These are phyloP conservation scores for Globodera ellingtonae DNA, from an alignment of 1,140 invertebrate species.

Conservation along the genomic window DNA sequence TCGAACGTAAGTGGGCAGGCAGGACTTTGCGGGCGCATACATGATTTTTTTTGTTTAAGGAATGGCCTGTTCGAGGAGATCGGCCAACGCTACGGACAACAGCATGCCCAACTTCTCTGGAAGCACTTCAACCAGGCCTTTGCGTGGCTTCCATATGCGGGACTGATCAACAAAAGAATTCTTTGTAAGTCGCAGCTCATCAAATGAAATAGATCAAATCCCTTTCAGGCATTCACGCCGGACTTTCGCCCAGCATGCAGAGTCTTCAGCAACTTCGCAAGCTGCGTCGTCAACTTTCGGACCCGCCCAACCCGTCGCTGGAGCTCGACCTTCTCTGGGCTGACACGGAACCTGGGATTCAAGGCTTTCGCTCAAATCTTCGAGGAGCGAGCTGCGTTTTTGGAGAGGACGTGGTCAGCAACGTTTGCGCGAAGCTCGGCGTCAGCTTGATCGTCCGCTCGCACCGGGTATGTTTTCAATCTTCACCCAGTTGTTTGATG, in stretches of 20 bases:
- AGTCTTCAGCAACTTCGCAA: constrained; percentile 8
- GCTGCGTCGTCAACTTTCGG: constrained; percentile 1
- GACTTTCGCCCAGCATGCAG: constrained; percentile 76
- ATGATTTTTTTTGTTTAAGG: too few species aligned
- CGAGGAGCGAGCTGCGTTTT: constrained; percentile 20
- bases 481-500: too few species aligned
- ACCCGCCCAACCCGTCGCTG: constrained; percentile 11
- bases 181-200: too few species aligned
- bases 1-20: too few species aligned
- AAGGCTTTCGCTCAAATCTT: constrained; percentile 10
- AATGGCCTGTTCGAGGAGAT: constrained; percentile 27
- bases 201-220: background rate
- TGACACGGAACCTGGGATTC: constrained; percentile 23
- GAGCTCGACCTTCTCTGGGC: constrained; percentile 30
- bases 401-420: constrained; percentile 21
- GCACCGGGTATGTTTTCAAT: too few species aligned
- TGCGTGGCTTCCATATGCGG: constrained; percentile 69
- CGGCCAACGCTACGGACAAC: constrained; percentile 17
- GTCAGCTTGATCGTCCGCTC: too few species aligned
- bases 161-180: constrained; percentile 82
- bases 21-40: too few species aligned
- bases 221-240: constrained; percentile 73
- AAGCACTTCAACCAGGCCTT: constrained; percentile 67
- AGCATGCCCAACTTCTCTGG: constrained; percentile 16
- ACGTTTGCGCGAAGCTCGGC: too few species aligned